Conservation (phyloP, 2,113 vertebrate species). For the Vidua macroura region DNA sequence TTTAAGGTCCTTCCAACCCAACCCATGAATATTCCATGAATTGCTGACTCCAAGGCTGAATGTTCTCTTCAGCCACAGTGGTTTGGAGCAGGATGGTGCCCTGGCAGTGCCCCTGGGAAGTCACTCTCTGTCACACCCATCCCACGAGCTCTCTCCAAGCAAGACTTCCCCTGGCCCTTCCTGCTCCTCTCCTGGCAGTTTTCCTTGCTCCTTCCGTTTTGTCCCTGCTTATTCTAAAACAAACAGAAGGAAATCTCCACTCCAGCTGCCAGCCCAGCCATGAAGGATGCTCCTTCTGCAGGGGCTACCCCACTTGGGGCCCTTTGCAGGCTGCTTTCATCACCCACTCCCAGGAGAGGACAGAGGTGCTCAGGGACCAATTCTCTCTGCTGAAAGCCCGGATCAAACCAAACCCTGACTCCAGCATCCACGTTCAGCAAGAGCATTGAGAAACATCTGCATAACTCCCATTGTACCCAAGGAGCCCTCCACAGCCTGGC, state of each 20-base stretch:
- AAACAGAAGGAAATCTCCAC: neutral
- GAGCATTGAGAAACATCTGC: constrained; percentile 18
- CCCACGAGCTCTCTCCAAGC: rapidly evolving
- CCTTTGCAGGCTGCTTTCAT: neutral
- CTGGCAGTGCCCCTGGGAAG: rapidly evolving
- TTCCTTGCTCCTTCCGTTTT: neutral
- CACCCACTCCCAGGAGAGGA: neutral
- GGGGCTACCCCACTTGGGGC: neutral
- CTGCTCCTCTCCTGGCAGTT: neutral
- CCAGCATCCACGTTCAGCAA: neutral
- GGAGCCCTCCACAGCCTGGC: neutral
- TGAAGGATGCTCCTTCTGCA: neutral
- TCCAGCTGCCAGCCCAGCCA: neutral
- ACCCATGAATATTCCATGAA: neutral
- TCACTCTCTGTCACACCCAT: neutral
- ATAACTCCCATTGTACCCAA: neutral
- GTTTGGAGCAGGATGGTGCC: neutral
- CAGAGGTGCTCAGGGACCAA: neutral
- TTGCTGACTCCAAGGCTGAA: rapidly evolving
- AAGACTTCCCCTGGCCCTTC: neutral
- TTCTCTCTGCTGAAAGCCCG: neutral
- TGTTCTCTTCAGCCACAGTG: rapidly evolving
- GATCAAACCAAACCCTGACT: neutral
- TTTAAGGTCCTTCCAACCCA: neutral
- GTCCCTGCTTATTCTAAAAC: neutral